Percentiles rank a stretch among this genome's conserved stretches.
Conservation (phyloP, 2,797 vertebrate genomes). For the Setipinna tenuifilis region DNA sequence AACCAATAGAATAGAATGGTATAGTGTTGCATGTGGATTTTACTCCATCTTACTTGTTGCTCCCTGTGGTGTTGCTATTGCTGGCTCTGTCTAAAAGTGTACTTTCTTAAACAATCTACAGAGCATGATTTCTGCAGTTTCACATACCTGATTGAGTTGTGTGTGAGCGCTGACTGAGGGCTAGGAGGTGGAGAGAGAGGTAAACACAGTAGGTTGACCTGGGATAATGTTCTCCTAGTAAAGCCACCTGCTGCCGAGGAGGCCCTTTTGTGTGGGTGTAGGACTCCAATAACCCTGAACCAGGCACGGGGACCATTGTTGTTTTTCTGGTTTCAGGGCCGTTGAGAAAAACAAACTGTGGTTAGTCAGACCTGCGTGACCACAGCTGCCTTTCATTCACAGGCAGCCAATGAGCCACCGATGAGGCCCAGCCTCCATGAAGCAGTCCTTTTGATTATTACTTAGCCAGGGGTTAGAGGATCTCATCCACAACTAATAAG, state of each 20-base stretch:
- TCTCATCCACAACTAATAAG: not conserved
- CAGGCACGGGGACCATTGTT: not conserved
- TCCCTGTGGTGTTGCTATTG: too few relatives aligned
- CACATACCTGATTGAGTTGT: too few relatives aligned
- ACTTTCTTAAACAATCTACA: too few relatives aligned
- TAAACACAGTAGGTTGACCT: too few relatives aligned
- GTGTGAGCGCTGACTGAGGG: too few relatives aligned
- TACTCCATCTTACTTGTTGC: too few relatives aligned
- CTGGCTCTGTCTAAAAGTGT: too few relatives aligned
- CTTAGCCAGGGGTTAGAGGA: not conserved
- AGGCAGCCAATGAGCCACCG: conserved; percentile 54
- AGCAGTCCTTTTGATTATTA: not conserved
- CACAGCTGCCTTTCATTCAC: not conserved
- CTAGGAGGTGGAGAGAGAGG: too few relatives aligned
- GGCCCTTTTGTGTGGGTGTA: conserved; percentile 46
- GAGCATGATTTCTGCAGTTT: too few relatives aligned
- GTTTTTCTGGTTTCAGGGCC: not conserved
- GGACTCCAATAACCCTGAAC: not conserved
- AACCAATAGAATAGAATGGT: not conserved
- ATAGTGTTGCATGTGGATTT: too few relatives aligned
- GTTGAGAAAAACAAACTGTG: not conserved
- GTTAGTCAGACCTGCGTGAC: conserved; percentile 14
- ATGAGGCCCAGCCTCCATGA: conserved; percentile 35
- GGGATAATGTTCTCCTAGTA: conserved; percentile 7
- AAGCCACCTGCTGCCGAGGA: conserved; percentile 44